Percentiles rank a stretch among this genome's conserved stretches.
Conservation (phyloP, 2,797 vertebrate genomes). For the Hozukius guyotensis region DNA sequence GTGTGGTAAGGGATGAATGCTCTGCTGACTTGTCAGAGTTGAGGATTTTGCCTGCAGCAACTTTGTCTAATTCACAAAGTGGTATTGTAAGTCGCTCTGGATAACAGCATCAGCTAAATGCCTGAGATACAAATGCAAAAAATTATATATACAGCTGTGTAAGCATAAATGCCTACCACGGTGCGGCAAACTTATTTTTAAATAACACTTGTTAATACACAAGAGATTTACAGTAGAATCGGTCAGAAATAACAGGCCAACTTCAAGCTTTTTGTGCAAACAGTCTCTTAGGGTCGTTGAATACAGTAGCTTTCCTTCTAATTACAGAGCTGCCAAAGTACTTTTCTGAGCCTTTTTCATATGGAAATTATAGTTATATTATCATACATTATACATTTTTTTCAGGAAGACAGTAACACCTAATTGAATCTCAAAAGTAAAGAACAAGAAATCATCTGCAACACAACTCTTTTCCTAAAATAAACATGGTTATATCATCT, state of each 20-base stretch:
- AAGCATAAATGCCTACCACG: constrained; percentile 30
- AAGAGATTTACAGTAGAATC: neutral
- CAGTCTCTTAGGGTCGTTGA: neutral
- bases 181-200: constrained; percentile 9
- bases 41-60: constrained; percentile 60
- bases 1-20: constrained; percentile 53
- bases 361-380: neutral
- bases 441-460: neutral
- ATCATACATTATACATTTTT: neutral
- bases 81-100: constrained; percentile 45
- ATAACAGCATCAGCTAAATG: constrained; percentile 64
- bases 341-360: neutral
- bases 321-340: neutral
- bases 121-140: constrained; percentile 42
- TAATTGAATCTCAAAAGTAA: neutral
- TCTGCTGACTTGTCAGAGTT: constrained; percentile 72
- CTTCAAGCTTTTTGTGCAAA: neutral
- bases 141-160: constrained; percentile 24
- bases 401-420: neutral
- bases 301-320: neutral
- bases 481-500: neutral
- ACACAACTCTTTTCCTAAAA: neutral
- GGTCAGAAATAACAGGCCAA: neutral
- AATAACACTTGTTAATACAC: constrained; percentile 1
- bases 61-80: constrained; percentile 68